Base-by-base conservation (phyloP, 2,113 vertebrate genomes). In the Ictidomys tridecemlineatus region DNA sequence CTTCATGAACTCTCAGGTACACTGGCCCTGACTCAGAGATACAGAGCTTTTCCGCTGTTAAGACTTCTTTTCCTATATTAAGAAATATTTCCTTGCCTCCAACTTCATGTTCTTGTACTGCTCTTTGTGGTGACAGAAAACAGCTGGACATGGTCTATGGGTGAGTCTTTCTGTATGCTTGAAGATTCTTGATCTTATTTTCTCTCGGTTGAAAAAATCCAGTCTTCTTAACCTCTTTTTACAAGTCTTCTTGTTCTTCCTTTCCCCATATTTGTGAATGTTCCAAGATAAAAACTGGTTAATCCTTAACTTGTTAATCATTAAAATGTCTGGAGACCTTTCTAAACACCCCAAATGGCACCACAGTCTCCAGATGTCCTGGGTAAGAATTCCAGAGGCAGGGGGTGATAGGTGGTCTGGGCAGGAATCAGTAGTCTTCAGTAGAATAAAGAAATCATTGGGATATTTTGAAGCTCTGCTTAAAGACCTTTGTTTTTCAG, bases 41-140 rank as follows among this genome's bases (percentile, higher is more conserved):
- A 86, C 14, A 32, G 69, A 69, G 6, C 10, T 91, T 51, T 89
- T 7, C 88, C 4, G n/a, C 87, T 73, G 91, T 87, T 39, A 30
- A 84, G 77, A 16, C 6, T 72, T 92, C 45, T 94, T 78, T 96
- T 96, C 74, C 85, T 82, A 42, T 93, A 53, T 93, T 86, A 95
- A 93, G 83, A 93, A 88, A 70, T 70, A 17, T 74, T 91, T 86
- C 51, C 42, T 85, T 89, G 8, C 37, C 16, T 42, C 24, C 86
- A 93, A 94, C 73, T 56, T 78, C 37, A 39, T 72, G 86, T 83
- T 94, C 77, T 92, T 84, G 6, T 16, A 73, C 24, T 93, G 5
- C 30, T 85, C 63, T 82, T 88, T 82, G 45, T 93, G 1, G 22
- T 96, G 56, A 72, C 37, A 91, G 73, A 89, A 94, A 94, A 79